These are phyloP conservation scores for Pseudococcus viburni DNA, from an alignment of 2,888 invertebrate species.

Conservation along the genomic window DNA sequence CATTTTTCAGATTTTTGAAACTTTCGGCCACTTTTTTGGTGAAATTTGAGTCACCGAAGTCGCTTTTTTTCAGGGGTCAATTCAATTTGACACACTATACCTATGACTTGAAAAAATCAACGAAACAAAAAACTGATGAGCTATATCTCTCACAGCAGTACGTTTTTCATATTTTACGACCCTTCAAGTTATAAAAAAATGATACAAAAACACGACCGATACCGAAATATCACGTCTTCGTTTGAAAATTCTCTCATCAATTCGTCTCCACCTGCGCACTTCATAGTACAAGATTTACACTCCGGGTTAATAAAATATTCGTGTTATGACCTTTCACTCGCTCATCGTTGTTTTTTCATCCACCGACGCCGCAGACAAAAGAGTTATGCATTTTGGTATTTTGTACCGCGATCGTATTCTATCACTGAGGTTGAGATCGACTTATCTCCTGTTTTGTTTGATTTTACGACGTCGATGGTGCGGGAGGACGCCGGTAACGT, in stretches of 20 bases:
- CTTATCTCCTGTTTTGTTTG: neutral
- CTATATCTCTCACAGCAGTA: neutral
- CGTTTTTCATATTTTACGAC: neutral
- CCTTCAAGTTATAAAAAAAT: neutral
- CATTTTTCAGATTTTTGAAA: too few species aligned
- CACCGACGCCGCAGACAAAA: neutral
- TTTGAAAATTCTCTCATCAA: neutral
- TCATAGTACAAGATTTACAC: neutral
- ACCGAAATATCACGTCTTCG: neutral
- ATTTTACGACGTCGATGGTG: neutral
- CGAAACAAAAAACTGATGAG: neutral
- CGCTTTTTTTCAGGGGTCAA: too few species aligned
- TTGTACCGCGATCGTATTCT: neutral
- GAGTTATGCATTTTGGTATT: slow-evolving; percentile 18
- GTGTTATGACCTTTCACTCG: slow-evolving; percentile 27
- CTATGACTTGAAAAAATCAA: neutral
- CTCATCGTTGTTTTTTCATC: neutral
- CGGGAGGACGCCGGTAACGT: neutral
- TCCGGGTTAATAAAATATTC: slow-evolving; percentile 20
- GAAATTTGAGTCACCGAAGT: neutral
- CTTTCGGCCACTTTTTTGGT: too few species aligned
- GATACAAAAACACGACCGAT: neutral
- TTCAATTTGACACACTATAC: too few species aligned
- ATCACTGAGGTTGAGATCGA: neutral
- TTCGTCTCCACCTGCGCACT: neutral